Base-by-base conservation (phyloP, 2,113 vertebrate genomes). In the Dromaius novaehollandiae region DNA sequence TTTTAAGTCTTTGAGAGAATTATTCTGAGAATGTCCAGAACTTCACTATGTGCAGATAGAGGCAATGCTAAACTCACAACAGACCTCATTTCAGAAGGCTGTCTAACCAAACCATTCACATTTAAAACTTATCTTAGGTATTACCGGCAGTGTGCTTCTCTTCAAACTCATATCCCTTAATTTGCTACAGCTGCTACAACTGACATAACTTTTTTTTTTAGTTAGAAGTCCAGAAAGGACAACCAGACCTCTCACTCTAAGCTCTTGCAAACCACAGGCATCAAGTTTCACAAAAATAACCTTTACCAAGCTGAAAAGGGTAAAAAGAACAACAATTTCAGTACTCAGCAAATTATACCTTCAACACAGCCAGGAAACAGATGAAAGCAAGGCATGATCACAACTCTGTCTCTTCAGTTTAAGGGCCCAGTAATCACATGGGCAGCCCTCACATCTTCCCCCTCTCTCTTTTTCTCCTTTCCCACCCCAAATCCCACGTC, bases 11-110 rank as follows among this genome's bases (percentile, higher is more conserved):
- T 78, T 1, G 13, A 8, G 24, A n/a, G 10, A 44, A 50, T 34
- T 28, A 42, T 28, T 84, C 38, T 53, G 13, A 79, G 26, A 88
- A 60, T 2, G 22, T 12, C 34, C 17, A 80, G 32, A 81, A 60
- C 6, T 7, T 3, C 4, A 14, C 5, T 10, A 32, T 0, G 0
- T 11, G 9, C 11, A 88, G 16, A 70, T 66, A 38, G 38, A 2
- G 1, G 34, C 38, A 73, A 66, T 2, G 2, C 20, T 32, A 48
- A 85, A 51, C 2, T 7, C 22, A 50, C 7, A 42, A 16, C 0
- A 55, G 13, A 46, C 5, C 21, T 32, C 3, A 51, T 32, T 55
- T 84, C 50, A 88, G 79, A 65, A 38, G 4, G 4, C 11, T 48
- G 71, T 11, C 13, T 5, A 71, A 25, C 4, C 14, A 36, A 70